phyloP scores from a whole-genome alignment of 2,113 vertebrate genomes.

The Thoracochromis brauschi region DNA sequence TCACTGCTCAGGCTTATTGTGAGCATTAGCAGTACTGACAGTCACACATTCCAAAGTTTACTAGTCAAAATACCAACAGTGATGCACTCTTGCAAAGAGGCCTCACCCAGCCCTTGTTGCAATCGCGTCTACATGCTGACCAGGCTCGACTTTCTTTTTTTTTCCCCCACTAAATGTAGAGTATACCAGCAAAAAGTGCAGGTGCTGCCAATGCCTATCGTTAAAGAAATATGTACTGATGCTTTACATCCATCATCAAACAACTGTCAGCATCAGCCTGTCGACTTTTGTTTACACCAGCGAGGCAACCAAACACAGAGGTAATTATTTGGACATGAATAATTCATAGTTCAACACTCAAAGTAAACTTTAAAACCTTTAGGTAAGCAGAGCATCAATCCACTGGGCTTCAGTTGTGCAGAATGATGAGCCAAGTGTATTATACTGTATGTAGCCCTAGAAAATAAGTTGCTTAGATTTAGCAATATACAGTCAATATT shows the following conservation, averaged over 20 bases:
- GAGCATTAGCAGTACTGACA: conserved; percentile 23
- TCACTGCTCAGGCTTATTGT: conserved; percentile 12
- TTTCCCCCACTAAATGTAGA: not conserved
- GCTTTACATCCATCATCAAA: not conserved
- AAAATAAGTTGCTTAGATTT: not conserved
- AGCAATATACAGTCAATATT: not conserved
- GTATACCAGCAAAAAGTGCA: conserved; percentile 6
- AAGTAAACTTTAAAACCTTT: conserved; percentile 11
- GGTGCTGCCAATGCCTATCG: not conserved
- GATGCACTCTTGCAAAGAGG: conserved; percentile 11
- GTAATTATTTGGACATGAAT: conserved; percentile 32
- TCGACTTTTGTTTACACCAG: not conserved
- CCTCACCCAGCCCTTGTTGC: not conserved
- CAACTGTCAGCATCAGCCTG: not conserved
- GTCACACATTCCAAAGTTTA: conserved; percentile 45
- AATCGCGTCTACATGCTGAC: not conserved
- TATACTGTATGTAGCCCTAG: not conserved
- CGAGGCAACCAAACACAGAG: not conserved
- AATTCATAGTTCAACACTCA: conserved; percentile 14
- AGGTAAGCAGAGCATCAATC: not conserved
- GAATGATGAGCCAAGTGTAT: not conserved
- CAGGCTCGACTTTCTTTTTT: not conserved
- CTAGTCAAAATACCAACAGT: conserved; percentile 44
- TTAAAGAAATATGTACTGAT: not conserved
- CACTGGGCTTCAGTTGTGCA: not conserved